Evolutionary conservation across 2,113 vertebrate genomes (phyloP).

Genomic region (Panthera uncia): DNA sequence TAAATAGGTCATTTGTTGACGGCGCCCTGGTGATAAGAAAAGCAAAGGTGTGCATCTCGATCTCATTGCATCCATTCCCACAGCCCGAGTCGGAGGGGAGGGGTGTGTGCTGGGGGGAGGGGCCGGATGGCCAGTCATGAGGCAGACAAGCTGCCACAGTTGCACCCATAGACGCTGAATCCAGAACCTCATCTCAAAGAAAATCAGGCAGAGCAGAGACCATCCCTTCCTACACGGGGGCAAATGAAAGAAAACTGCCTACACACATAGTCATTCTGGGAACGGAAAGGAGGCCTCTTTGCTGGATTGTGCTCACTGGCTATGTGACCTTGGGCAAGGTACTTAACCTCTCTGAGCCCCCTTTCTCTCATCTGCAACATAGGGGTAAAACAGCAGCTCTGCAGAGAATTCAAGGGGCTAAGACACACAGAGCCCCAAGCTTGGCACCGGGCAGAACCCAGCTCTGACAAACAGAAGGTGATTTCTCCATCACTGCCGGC

Average conservation of each 20-base stretch:
- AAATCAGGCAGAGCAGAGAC: background rate
- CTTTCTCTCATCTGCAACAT: background rate
- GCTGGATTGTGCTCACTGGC: background rate
- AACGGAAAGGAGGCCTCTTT: background rate
- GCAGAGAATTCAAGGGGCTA: background rate
- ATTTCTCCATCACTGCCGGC: background rate
- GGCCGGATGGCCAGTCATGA: too few species aligned
- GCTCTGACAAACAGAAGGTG: too few species aligned
- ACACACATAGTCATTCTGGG: background rate
- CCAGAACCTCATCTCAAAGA: background rate
- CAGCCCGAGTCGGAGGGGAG: background rate
- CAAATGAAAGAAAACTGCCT: background rate
- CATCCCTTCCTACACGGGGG: background rate
- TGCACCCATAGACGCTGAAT: background rate
- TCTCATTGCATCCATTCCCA: background rate
- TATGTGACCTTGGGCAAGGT: background rate
- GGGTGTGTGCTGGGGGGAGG: background rate
- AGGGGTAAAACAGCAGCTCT: background rate
- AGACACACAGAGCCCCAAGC: fast-evolving
- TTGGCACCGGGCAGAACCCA: background rate
- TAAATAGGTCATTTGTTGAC: background rate
- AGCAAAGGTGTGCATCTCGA: background rate
- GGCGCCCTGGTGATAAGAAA: background rate
- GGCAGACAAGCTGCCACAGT: background rate
- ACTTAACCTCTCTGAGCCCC: background rate